Evolutionary conservation across 2,113 vertebrate genomes (phyloP).

Genomic region (Strix aluco): DNA sequence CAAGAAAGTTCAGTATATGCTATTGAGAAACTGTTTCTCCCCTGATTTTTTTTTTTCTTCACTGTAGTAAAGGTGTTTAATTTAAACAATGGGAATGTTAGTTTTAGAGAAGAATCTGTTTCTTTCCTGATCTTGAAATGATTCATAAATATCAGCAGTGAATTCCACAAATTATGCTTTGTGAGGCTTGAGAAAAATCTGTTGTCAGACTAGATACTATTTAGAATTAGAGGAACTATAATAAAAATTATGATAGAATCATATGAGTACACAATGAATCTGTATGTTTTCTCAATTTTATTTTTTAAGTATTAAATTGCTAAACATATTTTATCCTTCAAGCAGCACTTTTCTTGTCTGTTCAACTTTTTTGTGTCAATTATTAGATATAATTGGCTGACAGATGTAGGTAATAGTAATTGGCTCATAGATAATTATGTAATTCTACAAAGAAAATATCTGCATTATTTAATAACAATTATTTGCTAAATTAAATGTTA

Average conservation of each 20-base stretch:
- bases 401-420: slow-evolving; percentile 40
- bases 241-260: background rate
- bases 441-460: background rate
- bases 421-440: slow-evolving; percentile 1
- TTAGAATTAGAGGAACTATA: slow-evolving; percentile 1
- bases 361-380: background rate
- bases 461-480: slow-evolving; percentile 3
- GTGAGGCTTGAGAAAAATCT: background rate
- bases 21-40: background rate
- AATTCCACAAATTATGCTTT: background rate
- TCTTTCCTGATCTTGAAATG: background rate
- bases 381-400: slow-evolving; percentile 21
- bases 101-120: background rate
- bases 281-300: background rate
- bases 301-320: slow-evolving; percentile 15
- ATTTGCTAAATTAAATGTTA: slow-evolving; percentile 19
- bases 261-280: background rate
- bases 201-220: slow-evolving; percentile 7
- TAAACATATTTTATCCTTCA: background rate
- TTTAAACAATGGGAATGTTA: background rate
- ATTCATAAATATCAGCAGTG: background rate
- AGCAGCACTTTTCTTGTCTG: background rate
- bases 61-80: background rate
- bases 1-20: background rate
- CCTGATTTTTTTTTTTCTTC: background rate